Evolutionary conservation across 2,113 vertebrate species (phyloP), one percentile per base, ranked within the genome.

Genomic region (Ivindomyrus marchei): DNA sequence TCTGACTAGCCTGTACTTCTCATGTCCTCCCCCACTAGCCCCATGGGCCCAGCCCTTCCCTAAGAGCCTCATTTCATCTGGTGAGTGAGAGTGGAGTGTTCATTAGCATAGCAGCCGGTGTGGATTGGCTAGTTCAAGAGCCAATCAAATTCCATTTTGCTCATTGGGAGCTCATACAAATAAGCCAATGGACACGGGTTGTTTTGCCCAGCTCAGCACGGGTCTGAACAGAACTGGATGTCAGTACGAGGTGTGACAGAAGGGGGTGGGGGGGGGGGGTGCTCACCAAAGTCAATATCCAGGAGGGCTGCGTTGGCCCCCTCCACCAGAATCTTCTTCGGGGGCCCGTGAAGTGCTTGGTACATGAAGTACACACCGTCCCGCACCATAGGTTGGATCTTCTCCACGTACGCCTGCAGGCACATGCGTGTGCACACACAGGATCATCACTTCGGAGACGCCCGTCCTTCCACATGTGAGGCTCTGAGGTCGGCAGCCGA

Each of bases 241-340:
- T 66, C 8, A 58, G 39, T 3, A 42, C 36, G 10, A 70, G n/a
- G 62, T 66, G 3, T 27, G 62, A 70, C 62, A 27, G 36, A 10
- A 88, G 11, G 47, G 47, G 9, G 13, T 11, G 85, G 11, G 85
- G 13, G n/a, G 85, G 11, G 85, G 47, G 10, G 83, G 80, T 9
- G 94, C 98, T 94, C 94, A 99, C 98, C 98, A 92, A 99, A 99
- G 95, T 99, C 98, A 74, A 99, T 99, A 95, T 99, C 98, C 93
- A 99, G 93, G 17, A 99, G 94, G 0, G 98, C 97, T 90, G 98
- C 98, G 89, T 99, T 99, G 92, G 98, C 98, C 91, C 98, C 98
- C 95, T 99, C 98, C 93, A 99, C 98, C 93, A 99, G 95, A 93
- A 99, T 99, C 93, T 97, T 99, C 96, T 98, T 98, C 21, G 97